Base-by-base conservation (phyloP, 2,888 invertebrate species). In the Paralinhomoeus sp. region DNA sequence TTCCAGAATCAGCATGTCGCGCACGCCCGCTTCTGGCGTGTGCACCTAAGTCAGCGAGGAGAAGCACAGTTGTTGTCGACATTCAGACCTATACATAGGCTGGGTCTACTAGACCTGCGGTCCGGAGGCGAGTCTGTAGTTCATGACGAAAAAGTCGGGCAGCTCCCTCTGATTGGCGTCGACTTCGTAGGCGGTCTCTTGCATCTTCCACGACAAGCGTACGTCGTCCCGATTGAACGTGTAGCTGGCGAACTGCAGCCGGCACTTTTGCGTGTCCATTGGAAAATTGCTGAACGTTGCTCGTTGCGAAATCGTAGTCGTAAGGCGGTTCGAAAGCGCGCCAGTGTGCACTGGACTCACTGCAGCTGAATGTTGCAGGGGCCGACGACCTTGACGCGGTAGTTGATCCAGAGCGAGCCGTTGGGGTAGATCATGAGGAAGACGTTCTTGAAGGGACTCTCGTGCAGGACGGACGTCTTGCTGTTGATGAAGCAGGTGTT, bases 381-480 rank as follows among this genome's bases (percentile, higher is more conserved):
- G 0, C 61, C 61, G 17, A 51, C 57, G 27, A 55, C 50, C 42
- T 57, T 58, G 24, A 60, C 57, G 24, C 60, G 47, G 54, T 59
- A 58, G 42, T 59, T 59, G 13, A 56, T 52, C 60, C 60, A 60
- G 18, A 60, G 52, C 7, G 61, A 59, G 31, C 59, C 46, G 21
- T 46, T 46, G 13, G 46, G 46, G 35, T 31, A 46, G 27, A 46
- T 31, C 46, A 46, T 46, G 15, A 44, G 40, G 34, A 47, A 47
- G 17, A 43, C 33, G 24, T 45, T 47, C 18, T 27, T 41, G 23
- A 44, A 43, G 13, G 43, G 45, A 2, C 38, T 37, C 2, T 47
- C 24, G 24, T 47, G 47, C 37, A 42, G 45, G 24, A 20, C 37
- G 7, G 46, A 44, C n/a, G 50, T 41, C 23, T 47, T 49, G 46